These are phyloP conservation scores for Philereme vetulata DNA, from an alignment of 2,888 invertebrate genomes.

Conservation along the genomic window DNA sequence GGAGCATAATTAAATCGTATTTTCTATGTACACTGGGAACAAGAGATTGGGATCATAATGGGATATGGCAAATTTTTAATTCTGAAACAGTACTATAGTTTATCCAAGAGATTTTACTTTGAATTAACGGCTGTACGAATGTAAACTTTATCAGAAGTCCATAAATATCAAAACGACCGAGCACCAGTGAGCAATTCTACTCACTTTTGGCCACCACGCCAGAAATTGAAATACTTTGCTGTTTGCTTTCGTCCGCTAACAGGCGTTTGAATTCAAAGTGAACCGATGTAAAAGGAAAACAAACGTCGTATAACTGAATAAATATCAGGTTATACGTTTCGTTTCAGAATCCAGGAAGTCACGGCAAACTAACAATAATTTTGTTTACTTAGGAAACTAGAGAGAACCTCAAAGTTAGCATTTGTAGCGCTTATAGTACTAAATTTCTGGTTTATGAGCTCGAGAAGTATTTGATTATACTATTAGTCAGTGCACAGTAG, in stretches of 20 bases:
- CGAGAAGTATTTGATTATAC: no score
- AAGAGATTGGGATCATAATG: no score
- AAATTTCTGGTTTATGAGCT: constrained; percentile 4
- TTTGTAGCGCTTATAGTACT: neutral
- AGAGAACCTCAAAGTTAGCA: constrained; percentile 1
- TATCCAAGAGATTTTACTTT: no score
- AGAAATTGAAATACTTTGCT: constrained; percentile 12
- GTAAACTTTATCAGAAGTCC: no score
- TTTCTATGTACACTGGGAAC: no score
- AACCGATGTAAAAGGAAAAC: constrained; percentile 16
- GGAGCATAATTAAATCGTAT: no score
- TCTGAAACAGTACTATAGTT: no score
- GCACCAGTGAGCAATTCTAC: constrained; percentile 1
- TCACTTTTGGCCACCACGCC: neutral
- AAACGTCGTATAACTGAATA: constrained; percentile 15
- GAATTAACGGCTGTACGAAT: no score
- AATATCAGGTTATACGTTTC: constrained; percentile 8
- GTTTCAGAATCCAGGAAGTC: constrained; percentile 21
- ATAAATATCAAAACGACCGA: neutral
- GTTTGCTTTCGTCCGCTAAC: constrained; percentile 18
- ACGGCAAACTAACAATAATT: constrained; percentile 7
- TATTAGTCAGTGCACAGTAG: no score
- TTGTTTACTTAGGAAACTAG: constrained; percentile 12
- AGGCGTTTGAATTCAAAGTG: constrained; percentile 23
- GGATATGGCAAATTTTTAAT: no score